A percentile compares a stretch with the other conserved stretches of the same genome.
phyloP scores from a whole-genome alignment of 2,113 vertebrate genomes.

The Lycocorax pyrrhopterus region DNA sequence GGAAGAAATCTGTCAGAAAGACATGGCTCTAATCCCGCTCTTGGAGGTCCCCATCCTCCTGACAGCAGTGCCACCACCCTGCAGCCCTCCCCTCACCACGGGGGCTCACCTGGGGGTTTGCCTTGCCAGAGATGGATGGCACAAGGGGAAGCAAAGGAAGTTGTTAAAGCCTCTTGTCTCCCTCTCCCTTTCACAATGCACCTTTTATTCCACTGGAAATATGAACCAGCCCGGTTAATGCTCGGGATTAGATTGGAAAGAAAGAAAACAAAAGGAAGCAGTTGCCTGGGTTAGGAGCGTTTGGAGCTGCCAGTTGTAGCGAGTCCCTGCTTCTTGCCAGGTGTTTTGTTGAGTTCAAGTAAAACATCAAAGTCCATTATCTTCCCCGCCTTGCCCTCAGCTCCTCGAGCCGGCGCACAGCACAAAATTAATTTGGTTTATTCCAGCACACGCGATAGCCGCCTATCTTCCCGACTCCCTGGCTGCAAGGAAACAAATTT shows the following conservation, averaged over 20 bases:
- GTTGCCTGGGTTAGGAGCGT: not conserved
- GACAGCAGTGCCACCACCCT: not conserved
- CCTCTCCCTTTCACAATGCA: not conserved
- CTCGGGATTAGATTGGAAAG: not conserved
- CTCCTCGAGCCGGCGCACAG: not conserved
- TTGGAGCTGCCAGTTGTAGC: not conserved
- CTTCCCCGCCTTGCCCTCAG: not conserved
- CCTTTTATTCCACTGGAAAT: conserved; percentile 20
- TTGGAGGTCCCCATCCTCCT: accelerated
- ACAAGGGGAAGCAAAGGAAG: not conserved
- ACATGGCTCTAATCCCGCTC: accelerated
- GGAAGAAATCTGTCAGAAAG: not conserved
- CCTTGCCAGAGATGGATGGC: not conserved
- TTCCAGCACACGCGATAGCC: conserved; percentile 15
- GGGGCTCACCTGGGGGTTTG: not conserved
- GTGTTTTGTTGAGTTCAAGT: conserved; percentile 51
- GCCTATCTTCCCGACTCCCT: conserved; percentile 19
- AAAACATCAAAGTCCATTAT: conserved; percentile 59
- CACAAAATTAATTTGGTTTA: conserved; percentile 62
- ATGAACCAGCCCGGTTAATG: not conserved
- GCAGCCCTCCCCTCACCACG: accelerated
- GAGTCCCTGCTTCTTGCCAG: not conserved
- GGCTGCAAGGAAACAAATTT: conserved; percentile 59
- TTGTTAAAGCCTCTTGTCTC: conserved; percentile 31
- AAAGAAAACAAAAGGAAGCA: conserved; percentile 36